Evolutionary conservation across 2,797 vertebrate species (phyloP), one percentile per base, ranked within the genome.

Genomic region (Nannoperca obscura): DNA sequence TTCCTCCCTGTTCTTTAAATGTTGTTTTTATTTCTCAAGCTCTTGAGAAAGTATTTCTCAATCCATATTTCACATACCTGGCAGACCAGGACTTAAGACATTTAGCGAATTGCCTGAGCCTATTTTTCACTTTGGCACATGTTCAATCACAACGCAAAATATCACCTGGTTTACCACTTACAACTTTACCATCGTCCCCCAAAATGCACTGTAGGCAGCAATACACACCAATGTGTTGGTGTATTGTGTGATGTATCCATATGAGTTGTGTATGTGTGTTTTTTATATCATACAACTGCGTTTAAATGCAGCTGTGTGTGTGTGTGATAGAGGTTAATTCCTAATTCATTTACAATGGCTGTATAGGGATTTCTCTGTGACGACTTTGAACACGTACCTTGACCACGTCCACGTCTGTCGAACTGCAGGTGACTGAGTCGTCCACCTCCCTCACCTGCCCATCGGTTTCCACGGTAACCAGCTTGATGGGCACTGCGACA

Each of bases 361-460:
- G 5, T 7, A 2, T 1, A 38, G 0, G 17, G 49, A 17, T 27
- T 10, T 38, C 8, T 42, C 1, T 40, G 17, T 42, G 17, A 2
- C 19, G 13, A 14, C 13, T 65, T 27, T 22, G 17, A 4, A 57
- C 34, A 58, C 62, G 2, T 71, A 95, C 95, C 93, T 95, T 95
- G 53, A 96, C 80, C 19, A 96, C 94, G 3, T 96, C 94, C 80
- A 93, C 92, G 14, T 96, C 93, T 1, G 93, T 94, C 1, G 95
- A 96, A 76, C 62, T 91, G 88, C 95, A 96, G 89, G 89, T 91
- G 54, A 95, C 71, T 0, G 86, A 80, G 46, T 95, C 94, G 0
- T 94, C 91, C 71, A 95, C 93, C 81, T 95, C 95, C 80, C 92
- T 90, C 82, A 96, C 95, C 30, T 92, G 93, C 12, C 95, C 95